Evolutionary conservation across 2,888 invertebrate genomes (phyloP), one percentile per base, ranked within the genome.

Genomic region (Ophion ventricosus): DNA sequence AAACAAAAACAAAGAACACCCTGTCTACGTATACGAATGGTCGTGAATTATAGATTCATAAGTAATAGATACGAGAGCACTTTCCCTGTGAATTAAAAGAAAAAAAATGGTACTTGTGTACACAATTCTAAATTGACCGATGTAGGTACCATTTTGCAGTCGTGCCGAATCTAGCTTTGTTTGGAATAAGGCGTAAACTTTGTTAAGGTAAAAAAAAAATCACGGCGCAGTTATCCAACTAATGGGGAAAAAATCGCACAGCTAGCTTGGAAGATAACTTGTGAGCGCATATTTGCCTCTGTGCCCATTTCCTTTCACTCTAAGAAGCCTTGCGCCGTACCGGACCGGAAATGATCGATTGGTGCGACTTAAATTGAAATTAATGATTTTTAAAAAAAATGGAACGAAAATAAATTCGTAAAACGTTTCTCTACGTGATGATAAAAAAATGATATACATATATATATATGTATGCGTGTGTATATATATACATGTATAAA

Each of bases 401-500:
- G 17, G 7, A 17, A 69, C 14, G 54, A 66, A 14, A 49, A 49
- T 49, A 26, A 61, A 43, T 59, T 77, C 67, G 17, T 43, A 70
- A n/a, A n/a, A 73, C 67, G 77, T 64, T 56, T 56, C 49, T 23
- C 25, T 72, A 72, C 79, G 83, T 72, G 43, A 74, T 67, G 67
- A 29, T 75, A 57, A 35, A 66, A 66, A 78, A 76, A 61, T 49
- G 66, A 57, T 84, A 85, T 80, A 80, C 83, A 86, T 78, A 86
- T 86, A 85, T 86, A 84, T 76, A 75, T 76, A 75, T 75, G 80
- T 79, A 82, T 82, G 73, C 69, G 77, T 74, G 82, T 87, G 80
- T 89, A 87, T 88, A 87, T 87, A 87, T 89, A 88, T 86, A 88
- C 87, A 88, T 89, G 88, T 90, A 89, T 90, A 90, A 86, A 87